Evolutionary conservation across 2,113 vertebrate genomes (phyloP).

Genomic region (Phasianus colchicus): DNA sequence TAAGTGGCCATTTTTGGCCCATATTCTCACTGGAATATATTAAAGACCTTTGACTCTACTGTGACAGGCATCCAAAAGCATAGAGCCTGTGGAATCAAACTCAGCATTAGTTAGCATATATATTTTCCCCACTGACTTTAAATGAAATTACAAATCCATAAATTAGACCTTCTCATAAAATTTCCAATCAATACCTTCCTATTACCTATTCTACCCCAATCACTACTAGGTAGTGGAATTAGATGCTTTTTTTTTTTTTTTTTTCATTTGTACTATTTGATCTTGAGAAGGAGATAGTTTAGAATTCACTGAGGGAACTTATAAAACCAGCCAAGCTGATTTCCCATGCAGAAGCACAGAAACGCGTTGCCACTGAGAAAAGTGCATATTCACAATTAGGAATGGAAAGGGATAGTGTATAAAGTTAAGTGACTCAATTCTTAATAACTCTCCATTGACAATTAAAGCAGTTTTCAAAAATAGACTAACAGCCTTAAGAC

Average conservation of each 20-base stretch:
- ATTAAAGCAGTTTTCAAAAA: neutral
- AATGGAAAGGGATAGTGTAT: neutral
- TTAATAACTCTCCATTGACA: neutral
- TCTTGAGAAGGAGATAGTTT: neutral
- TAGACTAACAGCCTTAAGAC: neutral
- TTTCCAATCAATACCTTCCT: neutral
- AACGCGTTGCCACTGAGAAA: neutral
- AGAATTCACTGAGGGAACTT: neutral
- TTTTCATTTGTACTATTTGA: neutral
- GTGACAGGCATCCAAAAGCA: neutral
- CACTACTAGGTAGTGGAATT: neutral
- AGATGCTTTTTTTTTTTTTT: neutral
- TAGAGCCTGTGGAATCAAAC: neutral
- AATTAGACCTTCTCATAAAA: neutral
- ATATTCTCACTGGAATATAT: neutral
- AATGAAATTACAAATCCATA: neutral
- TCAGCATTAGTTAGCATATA: neutral
- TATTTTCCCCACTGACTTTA: neutral
- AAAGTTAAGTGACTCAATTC: neutral
- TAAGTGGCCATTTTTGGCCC: neutral
- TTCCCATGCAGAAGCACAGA: neutral
- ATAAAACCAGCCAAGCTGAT: neutral
- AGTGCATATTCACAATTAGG: neutral
- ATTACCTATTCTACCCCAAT: neutral
- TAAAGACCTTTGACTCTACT: neutral